These are phyloP conservation scores for Perognathus longimembris DNA, from an alignment of 2,113 vertebrate species.

Conservation along the genomic window DNA sequence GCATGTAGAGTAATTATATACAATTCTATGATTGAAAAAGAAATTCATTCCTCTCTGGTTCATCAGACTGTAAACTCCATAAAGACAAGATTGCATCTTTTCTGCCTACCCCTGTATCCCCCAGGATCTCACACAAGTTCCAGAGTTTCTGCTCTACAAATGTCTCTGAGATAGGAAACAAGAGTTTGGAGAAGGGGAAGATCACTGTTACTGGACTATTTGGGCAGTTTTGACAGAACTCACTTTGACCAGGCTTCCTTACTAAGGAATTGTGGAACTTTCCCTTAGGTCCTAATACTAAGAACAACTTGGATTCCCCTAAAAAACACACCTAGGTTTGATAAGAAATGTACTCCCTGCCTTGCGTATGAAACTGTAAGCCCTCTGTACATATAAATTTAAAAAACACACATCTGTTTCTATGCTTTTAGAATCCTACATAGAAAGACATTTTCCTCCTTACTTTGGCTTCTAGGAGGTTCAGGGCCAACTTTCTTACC, in stretches of 20 bases:
- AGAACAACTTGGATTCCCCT: neutral
- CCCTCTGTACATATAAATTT: too few species aligned
- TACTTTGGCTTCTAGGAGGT: neutral
- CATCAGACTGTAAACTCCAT: neutral
- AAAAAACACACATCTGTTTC: neutral
- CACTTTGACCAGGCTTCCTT: neutral
- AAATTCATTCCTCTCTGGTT: neutral
- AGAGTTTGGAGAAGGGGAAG: neutral
- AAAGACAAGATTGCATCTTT: neutral
- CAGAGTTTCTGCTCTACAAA: neutral
- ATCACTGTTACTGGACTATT: neutral
- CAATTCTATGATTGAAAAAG: neutral
- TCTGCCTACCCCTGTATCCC: neutral
- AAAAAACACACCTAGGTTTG: too few species aligned
- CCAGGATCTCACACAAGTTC: neutral
- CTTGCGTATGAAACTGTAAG: too few species aligned
- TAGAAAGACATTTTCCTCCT: constrained; percentile 12
- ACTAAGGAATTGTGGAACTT: neutral
- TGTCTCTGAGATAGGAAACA: constrained; percentile 1
- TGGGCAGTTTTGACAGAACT: neutral
- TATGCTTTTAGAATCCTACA: neutral
- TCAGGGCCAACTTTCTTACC: neutral
- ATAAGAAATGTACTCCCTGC: too few species aligned
- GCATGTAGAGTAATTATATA: neutral
- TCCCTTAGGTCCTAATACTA: neutral